Evolutionary conservation across 2,888 invertebrate species (phyloP).

Genomic region (Neoaliturus tenellus): DNA sequence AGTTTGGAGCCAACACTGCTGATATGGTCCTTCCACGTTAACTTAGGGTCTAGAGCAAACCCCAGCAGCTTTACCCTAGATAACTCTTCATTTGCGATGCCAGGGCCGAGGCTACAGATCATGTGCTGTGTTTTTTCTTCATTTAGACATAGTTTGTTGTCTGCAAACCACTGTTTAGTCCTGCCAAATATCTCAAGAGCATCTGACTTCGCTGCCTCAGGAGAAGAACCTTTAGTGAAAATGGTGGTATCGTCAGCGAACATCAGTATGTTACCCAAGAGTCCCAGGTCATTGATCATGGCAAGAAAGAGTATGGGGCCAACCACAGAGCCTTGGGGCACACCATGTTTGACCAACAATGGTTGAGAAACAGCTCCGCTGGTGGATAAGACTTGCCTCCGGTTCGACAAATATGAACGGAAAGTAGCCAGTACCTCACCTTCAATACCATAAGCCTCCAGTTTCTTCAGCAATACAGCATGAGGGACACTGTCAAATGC

Average conservation of each 20-base stretch:
- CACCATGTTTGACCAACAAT: background rate
- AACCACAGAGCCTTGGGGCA: slow-evolving; percentile 36
- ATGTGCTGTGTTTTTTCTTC: background rate
- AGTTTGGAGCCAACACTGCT: background rate
- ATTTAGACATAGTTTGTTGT: background rate
- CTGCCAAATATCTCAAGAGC: background rate
- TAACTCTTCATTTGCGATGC: background rate
- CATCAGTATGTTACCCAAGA: background rate
- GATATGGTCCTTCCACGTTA: background rate
- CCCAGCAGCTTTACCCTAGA: background rate
- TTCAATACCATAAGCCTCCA: background rate
- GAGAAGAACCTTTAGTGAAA: background rate
- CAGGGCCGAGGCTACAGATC: background rate
- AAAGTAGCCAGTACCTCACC: background rate
- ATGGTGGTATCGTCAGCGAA: slow-evolving; percentile 39
- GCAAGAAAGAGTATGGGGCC: slow-evolving; percentile 27
- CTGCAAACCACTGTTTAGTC: background rate
- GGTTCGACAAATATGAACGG: background rate
- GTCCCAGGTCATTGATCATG: slow-evolving; percentile 19
- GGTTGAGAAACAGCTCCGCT: background rate
- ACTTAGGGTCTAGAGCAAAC: background rate
- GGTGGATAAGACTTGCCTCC: slow-evolving; percentile 2
- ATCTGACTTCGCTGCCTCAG: background rate
- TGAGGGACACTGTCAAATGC: slow-evolving; percentile 49
- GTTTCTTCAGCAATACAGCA: slow-evolving; percentile 17